These are phyloP conservation scores for Oxyteleia sp. DNA, from an alignment of 2,888 invertebrate genomes.

Conservation along the genomic window DNA sequence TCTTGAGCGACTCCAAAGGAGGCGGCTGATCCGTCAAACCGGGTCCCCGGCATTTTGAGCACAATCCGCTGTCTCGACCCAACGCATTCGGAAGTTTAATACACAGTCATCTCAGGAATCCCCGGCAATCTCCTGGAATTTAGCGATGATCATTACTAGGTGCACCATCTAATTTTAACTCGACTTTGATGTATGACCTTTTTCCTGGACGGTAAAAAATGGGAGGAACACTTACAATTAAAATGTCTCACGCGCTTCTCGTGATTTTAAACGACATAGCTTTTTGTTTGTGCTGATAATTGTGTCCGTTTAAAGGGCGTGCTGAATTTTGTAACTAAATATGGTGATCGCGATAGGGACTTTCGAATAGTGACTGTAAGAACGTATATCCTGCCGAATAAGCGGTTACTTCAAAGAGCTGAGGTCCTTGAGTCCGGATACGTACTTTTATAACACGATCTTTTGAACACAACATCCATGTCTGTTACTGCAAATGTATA, in stretches of 20 bases:
- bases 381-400: constrained; percentile 24
- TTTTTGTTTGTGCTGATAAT: neutral
- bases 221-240: constrained; percentile 25
- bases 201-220: constrained; percentile 13
- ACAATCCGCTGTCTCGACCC: constrained; percentile 40
- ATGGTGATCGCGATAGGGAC: constrained; percentile 18
- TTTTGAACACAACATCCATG: too few relatives aligned
- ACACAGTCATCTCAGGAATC: constrained; percentile 40
- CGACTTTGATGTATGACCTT: constrained; percentile 41
- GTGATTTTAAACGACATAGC: neutral
- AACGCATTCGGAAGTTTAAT: constrained; percentile 25
- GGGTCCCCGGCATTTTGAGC: constrained; percentile 38
- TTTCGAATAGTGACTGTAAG: constrained; percentile 11
- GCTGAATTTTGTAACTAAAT: constrained; percentile 24
- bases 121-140: constrained; percentile 37
- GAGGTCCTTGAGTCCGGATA: too few relatives aligned
- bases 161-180: constrained; percentile 52
- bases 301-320: neutral
- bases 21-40: constrained; percentile 78
- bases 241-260: constrained; percentile 34
- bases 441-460: too few relatives aligned
- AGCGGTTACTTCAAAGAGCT: constrained; percentile 48
- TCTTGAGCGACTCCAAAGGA: constrained; percentile 75
- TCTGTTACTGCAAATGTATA: too few relatives aligned
- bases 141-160: constrained; percentile 45